phyloP scores from a whole-genome alignment of 2,113 vertebrate species.

The Megatriorchis doriae region DNA sequence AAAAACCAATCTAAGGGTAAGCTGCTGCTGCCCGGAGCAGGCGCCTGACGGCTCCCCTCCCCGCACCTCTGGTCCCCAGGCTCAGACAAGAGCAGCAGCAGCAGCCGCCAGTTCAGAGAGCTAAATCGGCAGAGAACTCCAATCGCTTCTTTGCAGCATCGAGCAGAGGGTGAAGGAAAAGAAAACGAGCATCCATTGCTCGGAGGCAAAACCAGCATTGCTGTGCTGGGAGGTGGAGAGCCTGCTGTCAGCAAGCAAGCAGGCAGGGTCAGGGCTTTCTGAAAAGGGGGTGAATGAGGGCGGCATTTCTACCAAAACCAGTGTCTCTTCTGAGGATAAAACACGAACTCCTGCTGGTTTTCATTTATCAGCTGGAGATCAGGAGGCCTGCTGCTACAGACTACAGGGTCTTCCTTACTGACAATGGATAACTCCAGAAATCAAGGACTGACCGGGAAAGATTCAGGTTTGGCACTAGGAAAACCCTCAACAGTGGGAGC shows the following conservation, averaged over 20 bases:
- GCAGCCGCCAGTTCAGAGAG: background rate
- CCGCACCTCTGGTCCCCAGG: accelerated
- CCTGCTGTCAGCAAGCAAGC: background rate
- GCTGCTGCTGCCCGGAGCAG: background rate
- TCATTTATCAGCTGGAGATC: background rate
- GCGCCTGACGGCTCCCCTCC: background rate
- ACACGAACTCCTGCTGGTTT: background rate
- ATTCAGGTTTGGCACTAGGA: background rate
- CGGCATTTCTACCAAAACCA: background rate
- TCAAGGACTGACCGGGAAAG: background rate
- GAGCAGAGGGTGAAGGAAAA: background rate
- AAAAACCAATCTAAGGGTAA: background rate
- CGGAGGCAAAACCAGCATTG: background rate
- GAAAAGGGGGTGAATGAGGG: background rate
- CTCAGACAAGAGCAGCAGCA: background rate
- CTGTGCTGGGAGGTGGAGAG: background rate
- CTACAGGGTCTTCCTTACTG: background rate
- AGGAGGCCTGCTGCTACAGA: background rate
- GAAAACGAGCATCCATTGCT: background rate
- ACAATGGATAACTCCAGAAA: background rate
- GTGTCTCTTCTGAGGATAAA: background rate
- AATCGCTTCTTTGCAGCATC: accelerated
- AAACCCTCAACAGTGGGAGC: background rate
- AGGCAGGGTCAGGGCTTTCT: background rate
- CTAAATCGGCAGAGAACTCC: background rate